Percentiles rank a stretch among this genome's conserved stretches.
Conservation (phyloP, 2,797 vertebrate genomes). For the Novumbra hubbsi region DNA sequence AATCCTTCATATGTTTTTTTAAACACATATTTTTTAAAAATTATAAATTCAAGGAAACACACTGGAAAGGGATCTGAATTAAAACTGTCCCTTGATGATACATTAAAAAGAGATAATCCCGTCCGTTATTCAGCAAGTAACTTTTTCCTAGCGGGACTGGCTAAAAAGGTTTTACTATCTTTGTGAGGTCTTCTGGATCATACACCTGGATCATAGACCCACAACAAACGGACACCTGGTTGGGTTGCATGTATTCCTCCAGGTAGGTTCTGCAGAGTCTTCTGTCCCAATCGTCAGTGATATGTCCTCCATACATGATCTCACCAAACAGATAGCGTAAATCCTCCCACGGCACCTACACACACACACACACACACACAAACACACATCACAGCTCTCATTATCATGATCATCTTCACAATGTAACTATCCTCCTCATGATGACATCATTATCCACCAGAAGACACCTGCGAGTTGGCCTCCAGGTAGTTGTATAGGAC, state of each 20-base stretch:
- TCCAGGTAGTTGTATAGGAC: constrained; percentile 79
- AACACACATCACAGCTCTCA: constrained; percentile 14
- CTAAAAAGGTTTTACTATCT: too few relatives aligned
- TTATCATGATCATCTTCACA: constrained; percentile 9
- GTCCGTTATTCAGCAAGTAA: too few relatives aligned
- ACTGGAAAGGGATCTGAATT: too few relatives aligned
- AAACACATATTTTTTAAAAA: too few relatives aligned
- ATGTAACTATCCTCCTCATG: not conserved
- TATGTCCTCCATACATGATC: constrained; percentile 80
- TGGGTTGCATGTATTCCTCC: constrained; percentile 82
- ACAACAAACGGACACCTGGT: constrained; percentile 57
- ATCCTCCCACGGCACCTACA: constrained; percentile 77
- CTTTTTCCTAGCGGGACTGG: too few relatives aligned
- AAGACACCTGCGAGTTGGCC: constrained; percentile 70
- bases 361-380: constrained; percentile 21
- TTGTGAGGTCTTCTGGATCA: too few relatives aligned
- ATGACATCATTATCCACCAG: constrained; percentile 3
- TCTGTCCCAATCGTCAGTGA: constrained; percentile 79
- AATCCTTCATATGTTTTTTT: too few relatives aligned
- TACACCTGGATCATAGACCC: not conserved
- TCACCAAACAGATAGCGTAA: constrained; percentile 81
- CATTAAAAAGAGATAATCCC: too few relatives aligned
- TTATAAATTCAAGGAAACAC: too few relatives aligned
- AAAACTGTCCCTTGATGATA: too few relatives aligned
- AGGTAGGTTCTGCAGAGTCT: constrained; percentile 79